These are phyloP conservation scores for Drosophila anceps DNA, from an alignment of 2,888 invertebrate genomes.

Conservation along the genomic window DNA sequence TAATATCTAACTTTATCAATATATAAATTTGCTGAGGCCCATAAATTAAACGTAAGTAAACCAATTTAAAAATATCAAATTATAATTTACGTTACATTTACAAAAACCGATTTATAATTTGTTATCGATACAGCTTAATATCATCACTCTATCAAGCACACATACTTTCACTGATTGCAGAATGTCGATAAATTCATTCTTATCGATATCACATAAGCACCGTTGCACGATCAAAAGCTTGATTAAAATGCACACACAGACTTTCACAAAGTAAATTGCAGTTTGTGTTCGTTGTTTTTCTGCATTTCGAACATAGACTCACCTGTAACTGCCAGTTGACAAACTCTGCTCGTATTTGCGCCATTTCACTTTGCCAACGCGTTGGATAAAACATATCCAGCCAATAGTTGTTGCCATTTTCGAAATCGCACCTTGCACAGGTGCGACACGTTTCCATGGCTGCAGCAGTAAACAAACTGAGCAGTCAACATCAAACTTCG, in stretches of 20 bases:
- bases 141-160: constrained; percentile 14
- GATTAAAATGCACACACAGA: constrained; percentile 37
- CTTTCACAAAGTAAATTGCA: constrained; percentile 24
- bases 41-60: not conserved
- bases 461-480: constrained; percentile 55
- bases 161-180: constrained; percentile 11
- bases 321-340: constrained; percentile 82
- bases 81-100: not conserved
- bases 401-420: constrained; percentile 78
- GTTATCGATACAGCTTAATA: constrained; percentile 2
- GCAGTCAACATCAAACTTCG: constrained; percentile 50
- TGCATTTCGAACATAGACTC: constrained; percentile 16
- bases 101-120: not conserved
- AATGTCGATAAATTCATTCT: constrained; percentile 3
- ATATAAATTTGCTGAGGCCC: no score
- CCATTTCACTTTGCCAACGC: constrained; percentile 76
- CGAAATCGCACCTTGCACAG: constrained; percentile 83
- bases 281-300: constrained; percentile 1
- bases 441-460: constrained; percentile 83
- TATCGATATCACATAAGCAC: constrained; percentile 8
- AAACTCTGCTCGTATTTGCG: constrained; percentile 78
- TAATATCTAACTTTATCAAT: not conserved
- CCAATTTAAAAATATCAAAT: not conserved
- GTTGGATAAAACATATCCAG: constrained; percentile 80
- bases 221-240: constrained; percentile 47